A percentile compares a stretch with the other conserved stretches of the same genome.
These are phyloP conservation scores for Clitarchus hookeri DNA, from an alignment of 2,888 invertebrate species.

Conservation along the genomic window DNA sequence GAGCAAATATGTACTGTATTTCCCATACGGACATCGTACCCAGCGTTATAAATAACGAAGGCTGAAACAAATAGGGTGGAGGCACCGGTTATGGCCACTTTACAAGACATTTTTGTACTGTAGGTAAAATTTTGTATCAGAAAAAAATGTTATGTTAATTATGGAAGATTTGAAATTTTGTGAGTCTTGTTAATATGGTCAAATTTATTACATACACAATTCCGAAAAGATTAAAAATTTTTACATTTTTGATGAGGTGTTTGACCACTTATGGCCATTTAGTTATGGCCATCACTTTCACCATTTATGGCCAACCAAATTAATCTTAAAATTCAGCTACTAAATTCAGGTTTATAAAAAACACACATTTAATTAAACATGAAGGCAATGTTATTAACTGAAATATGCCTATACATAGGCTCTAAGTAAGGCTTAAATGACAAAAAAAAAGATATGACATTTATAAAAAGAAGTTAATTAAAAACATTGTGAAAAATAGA, in stretches of 20 bases:
- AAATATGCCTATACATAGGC: not conserved
- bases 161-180: too few relatives aligned
- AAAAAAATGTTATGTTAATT: too few relatives aligned
- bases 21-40: too few relatives aligned
- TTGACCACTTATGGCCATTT: not conserved
- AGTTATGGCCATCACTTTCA: not conserved
- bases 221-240: too few relatives aligned
- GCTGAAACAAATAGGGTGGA: too few relatives aligned
- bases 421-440: not conserved
- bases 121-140: too few relatives aligned
- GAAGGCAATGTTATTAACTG: not conserved
- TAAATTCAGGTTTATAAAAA: not conserved
- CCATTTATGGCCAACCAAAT: not conserved
- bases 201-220: too few relatives aligned
- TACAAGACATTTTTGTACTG: too few relatives aligned
- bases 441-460: not conserved
- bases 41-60: too few relatives aligned
- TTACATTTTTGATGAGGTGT: not conserved
- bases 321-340: not conserved
- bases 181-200: too few relatives aligned
- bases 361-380: not conserved
- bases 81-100: too few relatives aligned
- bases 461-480: not conserved
- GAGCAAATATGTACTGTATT: too few relatives aligned
- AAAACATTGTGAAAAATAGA: not conserved